phyloP scores from a whole-genome alignment of 1,140 invertebrate species.

The Cydia amplana region DNA sequence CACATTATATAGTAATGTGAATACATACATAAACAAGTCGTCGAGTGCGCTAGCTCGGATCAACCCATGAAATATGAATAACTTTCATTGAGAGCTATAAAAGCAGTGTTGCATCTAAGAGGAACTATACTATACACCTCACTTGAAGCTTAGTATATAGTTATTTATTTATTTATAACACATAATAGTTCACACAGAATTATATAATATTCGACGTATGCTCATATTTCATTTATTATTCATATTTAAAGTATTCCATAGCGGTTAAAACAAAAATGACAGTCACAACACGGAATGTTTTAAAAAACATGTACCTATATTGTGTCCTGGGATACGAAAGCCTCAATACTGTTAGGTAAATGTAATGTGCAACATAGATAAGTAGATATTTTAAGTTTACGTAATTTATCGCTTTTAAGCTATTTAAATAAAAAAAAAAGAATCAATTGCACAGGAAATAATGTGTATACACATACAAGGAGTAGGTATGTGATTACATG shows the following conservation, averaged over 20 bases:
- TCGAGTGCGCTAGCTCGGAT: constrained; percentile 12
- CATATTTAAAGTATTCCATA: neutral
- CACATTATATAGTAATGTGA: constrained; percentile 28
- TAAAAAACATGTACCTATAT: neutral
- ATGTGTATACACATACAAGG: too few relatives aligned
- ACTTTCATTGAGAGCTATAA: neutral
- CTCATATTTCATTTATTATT: neutral
- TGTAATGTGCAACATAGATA: neutral
- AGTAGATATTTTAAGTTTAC: neutral
- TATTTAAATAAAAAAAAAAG: too few relatives aligned
- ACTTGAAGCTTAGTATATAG: too few relatives aligned
- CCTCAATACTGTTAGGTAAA: constrained; percentile 8
- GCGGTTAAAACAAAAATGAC: neutral
- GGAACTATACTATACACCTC: too few relatives aligned
- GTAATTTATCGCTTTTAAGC: too few relatives aligned
- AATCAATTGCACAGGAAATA: too few relatives aligned
- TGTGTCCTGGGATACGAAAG: neutral
- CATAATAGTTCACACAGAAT: too few relatives aligned
- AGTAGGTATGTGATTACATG: too few relatives aligned
- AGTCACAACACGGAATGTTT: neutral
- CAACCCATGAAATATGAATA: neutral
- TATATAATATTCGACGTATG: neutral
- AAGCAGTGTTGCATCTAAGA: too few relatives aligned
- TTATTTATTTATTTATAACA: too few relatives aligned
- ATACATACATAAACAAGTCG: constrained; percentile 16